These are phyloP conservation scores for Polylopha cassiicola DNA, from an alignment of 2,888 invertebrate species.

Conservation along the genomic window DNA sequence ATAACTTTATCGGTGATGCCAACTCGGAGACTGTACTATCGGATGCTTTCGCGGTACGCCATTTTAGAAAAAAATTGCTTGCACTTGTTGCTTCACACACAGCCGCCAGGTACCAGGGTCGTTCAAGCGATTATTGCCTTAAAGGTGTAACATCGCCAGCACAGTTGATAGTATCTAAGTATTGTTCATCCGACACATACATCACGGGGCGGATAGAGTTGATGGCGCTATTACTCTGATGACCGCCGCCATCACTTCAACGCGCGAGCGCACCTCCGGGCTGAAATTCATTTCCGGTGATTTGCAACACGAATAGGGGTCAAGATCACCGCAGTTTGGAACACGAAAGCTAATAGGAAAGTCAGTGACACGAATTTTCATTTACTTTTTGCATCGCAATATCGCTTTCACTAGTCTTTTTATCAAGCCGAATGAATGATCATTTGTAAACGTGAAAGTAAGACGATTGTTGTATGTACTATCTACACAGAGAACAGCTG, in stretches of 20 bases:
- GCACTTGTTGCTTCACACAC: too few species aligned
- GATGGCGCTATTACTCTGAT: conserved; percentile 23
- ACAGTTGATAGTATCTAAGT: too few species aligned
- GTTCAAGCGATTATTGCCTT: too few species aligned
- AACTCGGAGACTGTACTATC: too few species aligned
- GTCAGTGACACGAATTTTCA: conserved; percentile 73
- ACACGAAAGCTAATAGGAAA: conserved; percentile 61
- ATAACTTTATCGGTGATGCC: too few species aligned
- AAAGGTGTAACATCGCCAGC: too few species aligned
- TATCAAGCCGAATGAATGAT: conserved; percentile 62
- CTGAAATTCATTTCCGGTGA: conserved; percentile 29
- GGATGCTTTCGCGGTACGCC: too few species aligned
- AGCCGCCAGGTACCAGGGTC: too few species aligned
- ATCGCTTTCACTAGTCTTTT: conserved; percentile 73
- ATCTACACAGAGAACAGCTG: conserved; percentile 14
- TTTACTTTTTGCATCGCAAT: conserved; percentile 69
- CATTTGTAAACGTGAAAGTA: conserved; percentile 71
- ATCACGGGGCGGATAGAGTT: conserved; percentile 16
- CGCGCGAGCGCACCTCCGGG: too few species aligned
- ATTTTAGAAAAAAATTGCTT: too few species aligned
- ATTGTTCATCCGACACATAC: too few species aligned
- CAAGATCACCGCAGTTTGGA: conserved; percentile 47
- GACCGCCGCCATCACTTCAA: conserved; percentile 17
- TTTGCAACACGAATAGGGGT: conserved; percentile 43
- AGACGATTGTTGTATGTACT: conserved; percentile 38